Evolutionary conservation across 2,113 vertebrate genomes (phyloP).

Genomic region (Pteruthius melanotis): DNA sequence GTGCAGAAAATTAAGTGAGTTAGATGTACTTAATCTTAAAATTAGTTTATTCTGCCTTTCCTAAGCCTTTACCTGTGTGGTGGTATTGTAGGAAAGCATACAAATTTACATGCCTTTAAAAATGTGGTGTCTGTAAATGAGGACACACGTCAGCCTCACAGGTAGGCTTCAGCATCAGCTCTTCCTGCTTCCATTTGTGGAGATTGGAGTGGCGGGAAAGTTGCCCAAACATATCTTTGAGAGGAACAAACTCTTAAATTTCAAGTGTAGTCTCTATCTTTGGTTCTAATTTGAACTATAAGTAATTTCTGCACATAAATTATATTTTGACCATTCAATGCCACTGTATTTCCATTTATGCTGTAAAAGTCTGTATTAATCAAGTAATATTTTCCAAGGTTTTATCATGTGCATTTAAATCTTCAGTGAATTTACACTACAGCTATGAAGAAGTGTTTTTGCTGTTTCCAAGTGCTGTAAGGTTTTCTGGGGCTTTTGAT

Average conservation of each 20-base stretch:
- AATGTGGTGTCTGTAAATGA: neutral
- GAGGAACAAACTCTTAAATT: neutral
- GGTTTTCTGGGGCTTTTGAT: neutral
- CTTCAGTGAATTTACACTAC: neutral
- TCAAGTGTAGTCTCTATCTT: neutral
- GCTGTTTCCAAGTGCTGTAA: neutral
- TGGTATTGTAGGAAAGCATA: neutral
- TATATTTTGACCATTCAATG: neutral
- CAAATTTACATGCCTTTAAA: neutral
- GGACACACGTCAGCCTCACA: neutral
- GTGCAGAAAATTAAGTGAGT: neutral
- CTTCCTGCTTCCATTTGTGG: neutral
- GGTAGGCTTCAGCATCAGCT: neutral
- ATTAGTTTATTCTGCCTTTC: neutral
- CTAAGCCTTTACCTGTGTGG: neutral
- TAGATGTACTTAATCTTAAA: neutral
- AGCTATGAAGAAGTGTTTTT: neutral
- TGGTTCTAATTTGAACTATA: neutral
- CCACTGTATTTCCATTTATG: neutral
- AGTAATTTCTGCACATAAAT: neutral
- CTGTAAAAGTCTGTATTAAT: neutral
- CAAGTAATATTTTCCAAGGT: neutral
- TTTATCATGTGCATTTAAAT: neutral
- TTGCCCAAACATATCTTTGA: neutral
- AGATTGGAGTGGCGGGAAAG: neutral